phyloP scores from a whole-genome alignment of 53 echinoderm and acorn worm genomes.

The Temnopleurus reevesii region DNA sequence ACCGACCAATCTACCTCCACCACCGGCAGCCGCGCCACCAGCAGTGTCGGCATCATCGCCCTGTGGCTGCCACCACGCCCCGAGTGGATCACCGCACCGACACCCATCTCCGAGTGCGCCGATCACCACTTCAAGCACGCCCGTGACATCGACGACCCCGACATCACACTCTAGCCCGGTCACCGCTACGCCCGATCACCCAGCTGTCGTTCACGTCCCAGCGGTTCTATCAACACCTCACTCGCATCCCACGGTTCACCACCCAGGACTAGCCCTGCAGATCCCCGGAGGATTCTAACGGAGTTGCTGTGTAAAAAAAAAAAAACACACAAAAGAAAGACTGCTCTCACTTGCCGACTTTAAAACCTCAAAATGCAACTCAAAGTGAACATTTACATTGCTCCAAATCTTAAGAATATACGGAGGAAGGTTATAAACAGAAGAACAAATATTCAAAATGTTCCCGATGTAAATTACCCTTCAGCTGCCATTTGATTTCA shows the following conservation, averaged over 20 bases:
- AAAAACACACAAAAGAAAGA: slow-evolving; percentile 1
- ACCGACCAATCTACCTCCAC: slow-evolving; percentile 49
- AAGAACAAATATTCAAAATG: too few relatives aligned
- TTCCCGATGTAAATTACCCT: too few relatives aligned
- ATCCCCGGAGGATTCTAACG: slow-evolving; percentile 39
- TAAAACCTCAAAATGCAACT: too few relatives aligned
- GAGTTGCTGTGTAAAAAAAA: background rate
- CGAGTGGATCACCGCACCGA: slow-evolving; percentile 32
- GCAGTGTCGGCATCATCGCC: slow-evolving; percentile 16
- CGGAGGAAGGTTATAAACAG: too few relatives aligned
- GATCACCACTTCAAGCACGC: background rate
- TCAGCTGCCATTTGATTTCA: too few relatives aligned
- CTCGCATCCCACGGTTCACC: slow-evolving; percentile 34
- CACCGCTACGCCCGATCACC: slow-evolving; percentile 17
- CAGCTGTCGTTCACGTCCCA: slow-evolving; percentile 49
- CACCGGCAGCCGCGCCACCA: background rate
- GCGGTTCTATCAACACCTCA: slow-evolving; percentile 53
- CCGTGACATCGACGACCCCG: background rate
- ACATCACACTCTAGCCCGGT: slow-evolving; percentile 40
- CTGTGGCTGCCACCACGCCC: slow-evolving; percentile 52
- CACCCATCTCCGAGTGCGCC: slow-evolving; percentile 25
- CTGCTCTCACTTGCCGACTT: slow-evolving; percentile 19
- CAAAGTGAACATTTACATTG: too few relatives aligned
- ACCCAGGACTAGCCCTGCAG: slow-evolving; percentile 38
- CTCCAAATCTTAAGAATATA: too few relatives aligned